A percentile compares a stretch with the other conserved stretches of the same genome.
Evolutionary conservation across 2,888 invertebrate species (phyloP).

Genomic region (Diarsia rubi): DNA sequence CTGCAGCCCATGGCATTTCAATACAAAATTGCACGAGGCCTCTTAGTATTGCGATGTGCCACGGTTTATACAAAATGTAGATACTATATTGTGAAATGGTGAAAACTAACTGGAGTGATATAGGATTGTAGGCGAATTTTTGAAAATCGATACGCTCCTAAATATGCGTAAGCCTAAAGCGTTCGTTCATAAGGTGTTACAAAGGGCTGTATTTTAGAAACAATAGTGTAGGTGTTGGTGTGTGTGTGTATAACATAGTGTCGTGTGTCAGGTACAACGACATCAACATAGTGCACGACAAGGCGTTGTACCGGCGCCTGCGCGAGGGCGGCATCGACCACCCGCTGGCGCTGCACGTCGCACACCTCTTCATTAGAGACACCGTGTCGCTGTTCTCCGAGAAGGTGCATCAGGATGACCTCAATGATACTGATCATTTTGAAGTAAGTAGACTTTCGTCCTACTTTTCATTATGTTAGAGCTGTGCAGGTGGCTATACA

Average conservation of each 20-base stretch:
- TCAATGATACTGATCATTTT: conserved; percentile 99
- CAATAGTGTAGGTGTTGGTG: not conserved
- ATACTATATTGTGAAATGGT: not conserved
- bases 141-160: not conserved
- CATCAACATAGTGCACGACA: conserved; percentile 96
- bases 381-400: conserved; percentile 98
- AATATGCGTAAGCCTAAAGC: not conserved
- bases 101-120: not conserved
- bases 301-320: conserved; percentile 95
- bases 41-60: not conserved
- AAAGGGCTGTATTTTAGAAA: not conserved
- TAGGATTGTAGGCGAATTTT: not conserved
- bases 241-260: too few species aligned
- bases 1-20: not conserved
- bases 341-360: conserved; percentile 98
- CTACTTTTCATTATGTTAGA: not conserved
- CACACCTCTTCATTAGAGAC: conserved; percentile 99
- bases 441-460: conserved; percentile 92
- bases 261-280: conserved; percentile 95
- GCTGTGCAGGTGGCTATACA: too few species aligned
- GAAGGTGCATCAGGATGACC: conserved; percentile 98
- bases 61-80: not conserved
- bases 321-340: conserved; percentile 97
- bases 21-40: not conserved
- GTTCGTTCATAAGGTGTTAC: not conserved